phyloP scores from a whole-genome alignment of 2,888 invertebrate species.

The Melanchra persicariae region DNA sequence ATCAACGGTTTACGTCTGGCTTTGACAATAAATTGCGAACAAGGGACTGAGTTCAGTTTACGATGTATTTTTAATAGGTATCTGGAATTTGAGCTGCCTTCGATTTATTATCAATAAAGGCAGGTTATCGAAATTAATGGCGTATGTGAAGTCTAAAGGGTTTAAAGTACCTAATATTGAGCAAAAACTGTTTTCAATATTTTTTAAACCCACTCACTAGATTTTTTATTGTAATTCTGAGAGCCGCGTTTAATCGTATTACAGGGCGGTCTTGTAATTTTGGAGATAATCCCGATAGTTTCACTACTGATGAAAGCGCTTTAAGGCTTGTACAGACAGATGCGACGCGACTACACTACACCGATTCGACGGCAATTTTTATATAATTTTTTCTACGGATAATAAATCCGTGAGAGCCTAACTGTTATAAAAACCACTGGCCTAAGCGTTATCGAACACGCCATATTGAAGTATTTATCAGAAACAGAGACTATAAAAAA shows the following conservation, averaged over 20 bases:
- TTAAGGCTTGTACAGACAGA: background rate
- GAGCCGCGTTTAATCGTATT: conserved; percentile 1
- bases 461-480: conserved; percentile 8
- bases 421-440: conserved; percentile 3
- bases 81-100: conserved; percentile 25
- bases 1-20: conserved; percentile 35
- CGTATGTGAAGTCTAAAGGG: background rate
- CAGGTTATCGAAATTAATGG: conserved; percentile 6
- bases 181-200: background rate
- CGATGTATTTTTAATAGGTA: conserved; percentile 46
- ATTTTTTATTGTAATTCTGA: background rate
- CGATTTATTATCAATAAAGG: conserved; percentile 43
- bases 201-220: background rate
- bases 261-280: background rate
- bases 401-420: background rate
- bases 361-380: background rate
- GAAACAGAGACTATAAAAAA: conserved; percentile 20
- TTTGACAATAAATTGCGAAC: conserved; percentile 41
- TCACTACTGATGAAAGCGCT: background rate
- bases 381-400: background rate
- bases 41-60: conserved; percentile 12
- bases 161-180: background rate
- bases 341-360: background rate
- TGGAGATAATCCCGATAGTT: background rate
- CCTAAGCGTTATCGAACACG: background rate